Conservation (phyloP, 2,888 invertebrate genomes). For the Corythucha ciliata region DNA sequence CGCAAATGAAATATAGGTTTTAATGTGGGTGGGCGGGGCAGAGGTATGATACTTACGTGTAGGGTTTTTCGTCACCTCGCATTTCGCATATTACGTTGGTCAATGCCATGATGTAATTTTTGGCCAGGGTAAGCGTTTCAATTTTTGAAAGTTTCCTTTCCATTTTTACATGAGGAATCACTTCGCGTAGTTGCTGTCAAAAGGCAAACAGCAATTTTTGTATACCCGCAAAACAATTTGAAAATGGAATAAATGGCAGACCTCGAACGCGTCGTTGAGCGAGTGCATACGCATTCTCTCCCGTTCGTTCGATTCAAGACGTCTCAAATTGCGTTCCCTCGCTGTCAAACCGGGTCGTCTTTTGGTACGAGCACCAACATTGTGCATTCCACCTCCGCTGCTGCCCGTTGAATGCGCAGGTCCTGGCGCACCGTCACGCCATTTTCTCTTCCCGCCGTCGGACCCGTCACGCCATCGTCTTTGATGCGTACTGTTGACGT, state of each 20-base stretch:
- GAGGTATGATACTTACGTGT: conserved; percentile 40
- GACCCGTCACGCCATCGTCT: too few species aligned
- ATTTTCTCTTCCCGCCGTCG: too few species aligned
- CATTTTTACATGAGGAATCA: conserved; percentile 77
- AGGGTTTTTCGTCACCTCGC: conserved; percentile 54
- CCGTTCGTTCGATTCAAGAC: conserved; percentile 82
- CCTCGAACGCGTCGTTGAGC: conserved; percentile 83
- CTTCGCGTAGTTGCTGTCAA: conserved; percentile 65
- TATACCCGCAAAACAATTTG: neutral
- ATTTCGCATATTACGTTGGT: conserved; percentile 77
- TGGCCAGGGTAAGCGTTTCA: conserved; percentile 77
- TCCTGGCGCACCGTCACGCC: too few species aligned
- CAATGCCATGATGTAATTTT: conserved; percentile 81
- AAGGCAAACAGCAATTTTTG: conserved; percentile 11
- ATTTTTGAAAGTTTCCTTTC: conserved; percentile 78
- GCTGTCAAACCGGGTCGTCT: conserved; percentile 69
- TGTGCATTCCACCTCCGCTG: too few species aligned
- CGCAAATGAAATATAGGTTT: neutral
- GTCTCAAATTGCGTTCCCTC: conserved; percentile 71
- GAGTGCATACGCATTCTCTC: conserved; percentile 90
- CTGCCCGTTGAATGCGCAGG: too few species aligned
- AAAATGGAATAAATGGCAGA: conserved; percentile 40
- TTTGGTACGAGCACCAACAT: too few species aligned
- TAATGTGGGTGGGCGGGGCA: too few species aligned
- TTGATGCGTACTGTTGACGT: too few species aligned